phyloP scores from a whole-genome alignment of 2,888 invertebrate species.

The Clitarchus hookeri region DNA sequence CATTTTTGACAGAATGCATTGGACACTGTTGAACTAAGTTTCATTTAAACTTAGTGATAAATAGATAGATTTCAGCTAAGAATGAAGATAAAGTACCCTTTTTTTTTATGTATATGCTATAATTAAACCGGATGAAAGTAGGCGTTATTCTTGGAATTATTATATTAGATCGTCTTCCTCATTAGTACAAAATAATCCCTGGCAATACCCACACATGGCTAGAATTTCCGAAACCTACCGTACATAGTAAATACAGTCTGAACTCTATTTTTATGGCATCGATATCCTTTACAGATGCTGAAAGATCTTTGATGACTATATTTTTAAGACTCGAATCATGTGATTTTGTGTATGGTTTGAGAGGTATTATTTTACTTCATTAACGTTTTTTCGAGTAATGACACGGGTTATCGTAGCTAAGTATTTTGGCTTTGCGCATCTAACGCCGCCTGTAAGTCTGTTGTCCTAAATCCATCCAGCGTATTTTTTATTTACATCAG shows the following conservation, averaged over 20 bases:
- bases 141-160: too few species aligned
- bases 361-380: background rate
- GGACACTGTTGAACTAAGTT: too few species aligned
- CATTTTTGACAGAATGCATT: too few species aligned
- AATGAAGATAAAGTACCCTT: too few species aligned
- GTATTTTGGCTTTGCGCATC: background rate
- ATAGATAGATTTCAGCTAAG: too few species aligned
- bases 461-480: background rate
- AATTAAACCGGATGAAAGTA: too few species aligned
- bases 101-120: too few species aligned
- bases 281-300: background rate
- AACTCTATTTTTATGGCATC: background rate
- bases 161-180: too few species aligned
- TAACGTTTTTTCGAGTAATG: background rate
- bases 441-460: background rate
- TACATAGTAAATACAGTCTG: background rate
- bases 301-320: background rate
- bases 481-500: slow-evolving; percentile 16
- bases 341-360: background rate
- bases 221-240: background rate
- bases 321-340: background rate
- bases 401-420: background rate
- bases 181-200: too few species aligned
- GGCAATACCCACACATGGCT: background rate
- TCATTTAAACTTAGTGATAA: too few species aligned